These are phyloP conservation scores for Antitype chi DNA, from an alignment of 2,888 invertebrate species.

Conservation along the genomic window DNA sequence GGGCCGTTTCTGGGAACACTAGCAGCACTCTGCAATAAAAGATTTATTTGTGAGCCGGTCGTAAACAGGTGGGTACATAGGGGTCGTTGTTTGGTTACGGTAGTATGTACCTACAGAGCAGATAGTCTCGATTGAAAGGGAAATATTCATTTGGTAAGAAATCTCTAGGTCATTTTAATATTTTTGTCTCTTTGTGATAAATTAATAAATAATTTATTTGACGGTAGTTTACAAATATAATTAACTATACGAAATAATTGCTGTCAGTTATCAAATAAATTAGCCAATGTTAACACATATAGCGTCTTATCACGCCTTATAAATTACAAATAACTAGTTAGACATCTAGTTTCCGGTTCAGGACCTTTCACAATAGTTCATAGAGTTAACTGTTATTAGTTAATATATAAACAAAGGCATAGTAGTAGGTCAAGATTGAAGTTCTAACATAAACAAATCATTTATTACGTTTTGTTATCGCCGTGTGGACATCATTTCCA, in stretches of 20 bases:
- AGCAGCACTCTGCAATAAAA: constrained; percentile 92
- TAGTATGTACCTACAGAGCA: background rate
- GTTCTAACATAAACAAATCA: constrained; percentile 45
- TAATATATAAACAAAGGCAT: constrained; percentile 27
- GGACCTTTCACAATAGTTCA: constrained; percentile 24
- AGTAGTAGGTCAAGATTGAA: constrained; percentile 58
- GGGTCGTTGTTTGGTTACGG: background rate
- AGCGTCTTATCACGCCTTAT: constrained; percentile 1
- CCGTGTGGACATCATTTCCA: constrained; percentile 21
- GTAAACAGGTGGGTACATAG: constrained; percentile 7
- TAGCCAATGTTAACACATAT: background rate
- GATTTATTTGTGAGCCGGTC: background rate
- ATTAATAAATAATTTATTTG: background rate
- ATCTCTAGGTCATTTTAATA: background rate
- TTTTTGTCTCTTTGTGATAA: background rate
- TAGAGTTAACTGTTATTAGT: constrained; percentile 27
- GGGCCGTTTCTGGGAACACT: constrained; percentile 94
- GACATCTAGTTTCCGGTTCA: constrained; percentile 11
- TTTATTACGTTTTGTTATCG: constrained; percentile 44
- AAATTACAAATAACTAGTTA: constrained; percentile 18
- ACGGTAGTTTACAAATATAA: background rate
- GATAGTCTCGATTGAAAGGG: background rate
- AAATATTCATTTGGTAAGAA: background rate
- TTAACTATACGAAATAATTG: background rate
- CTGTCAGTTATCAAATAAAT: constrained; percentile 7